Evolutionary conservation across 2,113 vertebrate species (phyloP), one percentile per base, ranked within the genome.

Genomic region (Thryonomys swinderianus): DNA sequence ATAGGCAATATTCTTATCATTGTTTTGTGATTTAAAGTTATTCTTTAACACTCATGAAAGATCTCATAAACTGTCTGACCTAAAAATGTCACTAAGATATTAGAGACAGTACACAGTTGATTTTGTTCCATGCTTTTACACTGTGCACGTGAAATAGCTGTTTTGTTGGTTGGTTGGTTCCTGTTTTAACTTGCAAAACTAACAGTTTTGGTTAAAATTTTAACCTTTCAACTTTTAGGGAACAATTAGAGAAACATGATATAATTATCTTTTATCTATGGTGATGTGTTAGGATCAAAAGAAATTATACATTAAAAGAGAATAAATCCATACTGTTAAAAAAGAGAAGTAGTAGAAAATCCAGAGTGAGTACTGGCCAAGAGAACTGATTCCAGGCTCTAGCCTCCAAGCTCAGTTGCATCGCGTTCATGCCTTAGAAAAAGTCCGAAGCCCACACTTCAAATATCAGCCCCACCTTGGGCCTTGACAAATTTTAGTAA

Each of bases 41-140:
- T 79, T 51, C n/a, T n/a, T n/a, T 84, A 84, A 59, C 30, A 88
- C 51, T 81, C 71, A 32, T 71, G 59, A 94, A 91, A 76, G 12
- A 32, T 90, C 48, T 95, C n/a, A 21, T 86, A 61, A 37, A 13
- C 51, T 48, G 34, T 76, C 64, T 57, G 79, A 40, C 25, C 87
- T 88, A 87, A 37, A 53, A 66, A 59, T 57, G 73, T 64, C 73
- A 84, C 18, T 40, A 42, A 87, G 48, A 51, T 84, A 3, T 45
- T 74, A 86, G 66, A 84, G 34, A 85, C 83, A 90, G 30, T 88
- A 16, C 21, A 42, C 34, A 32, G 48, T 84, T 82, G 21, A 13
- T 83, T 80, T 79, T 53, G 42, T 5, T 64, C 18, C 9, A 32
- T 76, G 34, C 48, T 79, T 79, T 81, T 51, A 74, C 2, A 59